Percentiles rank a stretch among this genome's conserved stretches.
phyloP scores from a whole-genome alignment of 2,888 invertebrate species.

The Cerceris ruficornis region DNA sequence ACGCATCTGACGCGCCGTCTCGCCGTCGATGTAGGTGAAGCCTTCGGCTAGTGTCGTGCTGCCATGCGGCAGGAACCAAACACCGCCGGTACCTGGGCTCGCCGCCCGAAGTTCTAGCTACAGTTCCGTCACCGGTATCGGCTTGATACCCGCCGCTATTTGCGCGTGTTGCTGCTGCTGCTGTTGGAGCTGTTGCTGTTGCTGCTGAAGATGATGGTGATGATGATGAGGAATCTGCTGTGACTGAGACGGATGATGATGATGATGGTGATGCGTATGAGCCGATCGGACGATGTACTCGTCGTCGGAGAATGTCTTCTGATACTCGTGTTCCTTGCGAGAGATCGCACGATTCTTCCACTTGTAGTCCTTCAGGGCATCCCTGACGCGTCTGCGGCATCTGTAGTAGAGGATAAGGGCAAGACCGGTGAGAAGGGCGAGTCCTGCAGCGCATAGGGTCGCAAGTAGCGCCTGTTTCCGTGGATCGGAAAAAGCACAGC shows the following conservation, averaged over 20 bases:
- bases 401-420: constrained; percentile 88
- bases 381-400: constrained; percentile 91
- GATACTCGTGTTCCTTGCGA: constrained; percentile 93
- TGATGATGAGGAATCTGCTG: constrained; percentile 81
- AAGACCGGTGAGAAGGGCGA: constrained; percentile 88
- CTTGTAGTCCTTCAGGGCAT: constrained; percentile 91
- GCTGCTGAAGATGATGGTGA: constrained; percentile 72
- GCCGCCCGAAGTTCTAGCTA: constrained; percentile 98
- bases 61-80: constrained; percentile 88
- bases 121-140: constrained; percentile 95
- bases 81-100: constrained; percentile 85
- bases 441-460: constrained; percentile 88
- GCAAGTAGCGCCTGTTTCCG: constrained; percentile 91
- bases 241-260: constrained; percentile 79
- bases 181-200: constrained; percentile 78
- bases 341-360: constrained; percentile 89
- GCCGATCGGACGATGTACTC: constrained; percentile 90
- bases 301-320: constrained; percentile 94
- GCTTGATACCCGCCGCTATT: constrained; percentile 82
- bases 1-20: constrained; percentile 84
- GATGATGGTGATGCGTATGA: constrained; percentile 83
- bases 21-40: constrained; percentile 89
- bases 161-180: constrained; percentile 81
- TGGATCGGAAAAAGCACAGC: constrained; percentile 91
- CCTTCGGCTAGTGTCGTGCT: constrained; percentile 87